These are phyloP conservation scores for Centrocercus urophasianus DNA, from an alignment of 2,113 vertebrate species.

Conservation along the genomic window DNA sequence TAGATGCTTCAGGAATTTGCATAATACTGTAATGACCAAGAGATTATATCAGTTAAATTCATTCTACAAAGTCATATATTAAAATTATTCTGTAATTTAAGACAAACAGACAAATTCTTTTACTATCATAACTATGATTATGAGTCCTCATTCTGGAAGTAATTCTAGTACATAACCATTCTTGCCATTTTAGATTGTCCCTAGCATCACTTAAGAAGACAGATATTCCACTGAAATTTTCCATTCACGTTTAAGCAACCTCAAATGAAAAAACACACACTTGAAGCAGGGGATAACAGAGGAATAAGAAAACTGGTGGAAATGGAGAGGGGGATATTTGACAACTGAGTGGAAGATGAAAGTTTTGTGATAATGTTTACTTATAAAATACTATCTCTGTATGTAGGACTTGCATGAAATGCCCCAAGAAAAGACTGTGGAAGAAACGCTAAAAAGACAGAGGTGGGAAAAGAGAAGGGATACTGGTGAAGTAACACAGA, in stretches of 20 bases:
- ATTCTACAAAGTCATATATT: neutral
- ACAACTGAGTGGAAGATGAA: rapidly evolving
- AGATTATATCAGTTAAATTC: neutral
- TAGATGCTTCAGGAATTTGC: neutral
- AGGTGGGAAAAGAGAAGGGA: neutral
- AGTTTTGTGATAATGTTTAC: neutral
- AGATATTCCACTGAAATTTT: neutral
- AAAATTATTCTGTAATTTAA: neutral
- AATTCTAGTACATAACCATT: neutral
- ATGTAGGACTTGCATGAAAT: neutral
- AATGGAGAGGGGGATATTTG: neutral
- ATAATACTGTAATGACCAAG: neutral
- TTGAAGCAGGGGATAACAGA: neutral
- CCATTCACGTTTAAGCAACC: neutral
- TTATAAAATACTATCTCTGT: neutral
- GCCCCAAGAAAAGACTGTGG: neutral
- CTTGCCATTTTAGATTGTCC: neutral
- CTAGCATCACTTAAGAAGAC: neutral
- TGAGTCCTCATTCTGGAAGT: neutral
- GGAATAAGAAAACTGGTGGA: neutral
- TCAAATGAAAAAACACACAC: neutral
- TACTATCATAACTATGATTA: neutral
- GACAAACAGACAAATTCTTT: neutral
- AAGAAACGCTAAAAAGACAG: neutral
- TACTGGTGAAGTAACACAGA: neutral